Evolutionary conservation across 1,140 invertebrate genomes (phyloP), one percentile per base, ranked within the genome.

Genomic region (Notospermus geniculatus): DNA sequence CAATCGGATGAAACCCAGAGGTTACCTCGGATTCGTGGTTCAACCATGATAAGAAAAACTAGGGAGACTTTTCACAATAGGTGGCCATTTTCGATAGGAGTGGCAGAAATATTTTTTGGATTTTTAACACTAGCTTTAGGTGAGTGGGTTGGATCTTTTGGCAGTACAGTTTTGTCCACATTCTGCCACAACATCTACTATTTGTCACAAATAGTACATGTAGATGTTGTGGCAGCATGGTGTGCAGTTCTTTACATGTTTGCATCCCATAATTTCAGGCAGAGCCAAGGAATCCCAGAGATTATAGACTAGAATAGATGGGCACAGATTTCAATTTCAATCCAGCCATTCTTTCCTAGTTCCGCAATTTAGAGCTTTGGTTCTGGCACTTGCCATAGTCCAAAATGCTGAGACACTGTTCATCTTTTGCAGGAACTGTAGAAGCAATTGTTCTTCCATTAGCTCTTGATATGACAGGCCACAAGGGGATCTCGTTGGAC

Each of bases 111-210:
- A 19, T 19, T 50, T n/a, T 23, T 27, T 27, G 46, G 46, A 27
- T 50, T 50, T 27, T 23, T 50, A 23, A 50, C 25, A n/a, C 25
- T 27, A 23, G 25, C 25, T 23, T 27, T 50, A 19, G 46, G 46
- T 50, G n/a, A 19, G 46, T 50, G 46, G n/a, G n/a, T 7, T 5
- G n/a, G n/a, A n/a, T 50, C n/a, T 50, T 50, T n/a, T 50, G 25
- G n/a, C n/a, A 43, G 11, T 43, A 43, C 11, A 43, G 19, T 11
- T 19, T 43, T 43, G 11, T 11, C 19, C 39, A 13, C 39, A 43
- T 43, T 43, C 19, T 43, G 39, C 19, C 11, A 13, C 19, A 19
- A 11, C 19, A n/a, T n/a, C n/a, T n/a, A n/a, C n/a, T n/a, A n/a
- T n/a, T n/a, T n/a, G n/a, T n/a, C n/a, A n/a, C n/a, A n/a, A n/a